phyloP scores from a whole-genome alignment of 2,888 invertebrate species.

The Hecatera dysodea region DNA sequence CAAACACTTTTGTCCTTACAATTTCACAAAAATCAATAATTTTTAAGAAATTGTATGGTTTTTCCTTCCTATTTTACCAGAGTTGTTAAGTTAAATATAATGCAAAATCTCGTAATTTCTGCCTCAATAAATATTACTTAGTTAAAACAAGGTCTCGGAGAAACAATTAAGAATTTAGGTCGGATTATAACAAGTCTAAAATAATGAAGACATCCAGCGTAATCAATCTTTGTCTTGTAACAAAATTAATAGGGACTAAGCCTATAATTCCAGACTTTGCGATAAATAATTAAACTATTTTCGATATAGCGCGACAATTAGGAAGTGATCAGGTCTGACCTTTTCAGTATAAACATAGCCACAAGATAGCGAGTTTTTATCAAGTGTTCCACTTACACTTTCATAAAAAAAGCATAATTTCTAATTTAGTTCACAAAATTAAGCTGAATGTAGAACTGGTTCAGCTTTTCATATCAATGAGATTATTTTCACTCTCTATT shows the following conservation, averaged over 20 bases:
- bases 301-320: constrained; percentile 10
- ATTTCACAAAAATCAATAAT: too few species aligned
- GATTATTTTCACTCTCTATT: constrained; percentile 21
- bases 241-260: constrained; percentile 56
- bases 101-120: background rate
- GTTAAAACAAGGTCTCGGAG: constrained; percentile 30
- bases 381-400: background rate
- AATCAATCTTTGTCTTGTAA: constrained; percentile 70
- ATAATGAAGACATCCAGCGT: constrained; percentile 64
- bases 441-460: background rate
- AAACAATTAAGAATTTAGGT: constrained; percentile 49
- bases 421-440: background rate
- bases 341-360: background rate
- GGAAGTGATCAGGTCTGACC: background rate
- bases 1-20: too few species aligned
- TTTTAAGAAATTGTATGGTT: too few species aligned
- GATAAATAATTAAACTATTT: constrained; percentile 48
- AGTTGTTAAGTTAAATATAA: background rate
- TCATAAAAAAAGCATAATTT: background rate
- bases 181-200: constrained; percentile 58
- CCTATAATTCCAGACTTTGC: constrained; percentile 31
- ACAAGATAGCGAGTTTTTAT: background rate
- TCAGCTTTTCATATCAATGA: background rate
- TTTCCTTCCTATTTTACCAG: too few species aligned
- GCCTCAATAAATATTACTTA: constrained; percentile 12